These are phyloP conservation scores for Phalangium opilio DNA, from an alignment of 2,888 invertebrate genomes.

Conservation along the genomic window DNA sequence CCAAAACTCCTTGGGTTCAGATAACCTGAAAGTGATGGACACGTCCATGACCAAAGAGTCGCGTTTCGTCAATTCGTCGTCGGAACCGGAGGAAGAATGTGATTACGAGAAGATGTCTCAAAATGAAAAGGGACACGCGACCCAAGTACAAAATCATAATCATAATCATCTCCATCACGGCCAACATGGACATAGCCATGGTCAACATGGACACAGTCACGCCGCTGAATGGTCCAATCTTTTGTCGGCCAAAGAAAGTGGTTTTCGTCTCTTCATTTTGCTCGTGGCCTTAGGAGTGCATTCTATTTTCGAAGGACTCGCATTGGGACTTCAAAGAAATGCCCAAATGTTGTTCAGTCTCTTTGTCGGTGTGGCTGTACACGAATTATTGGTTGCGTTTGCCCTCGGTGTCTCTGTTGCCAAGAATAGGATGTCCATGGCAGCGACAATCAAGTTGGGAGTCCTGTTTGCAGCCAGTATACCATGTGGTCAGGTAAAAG, in stretches of 20 bases:
- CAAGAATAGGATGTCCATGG: constrained; percentile 15
- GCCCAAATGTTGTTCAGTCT: constrained; percentile 20
- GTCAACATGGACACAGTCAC: constrained; percentile 16
- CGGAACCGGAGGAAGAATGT: neutral
- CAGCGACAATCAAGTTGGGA: constrained; percentile 19
- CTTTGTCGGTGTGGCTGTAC: constrained; percentile 24
- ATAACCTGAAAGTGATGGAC: neutral
- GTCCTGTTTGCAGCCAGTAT: constrained; percentile 23
- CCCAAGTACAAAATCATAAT: neutral
- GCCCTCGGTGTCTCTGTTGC: constrained; percentile 26
- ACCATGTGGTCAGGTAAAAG: constrained; percentile 23
- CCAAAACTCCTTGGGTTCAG: neutral
- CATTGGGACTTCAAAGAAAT: constrained; percentile 26
- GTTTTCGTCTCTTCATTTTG: constrained; percentile 24
- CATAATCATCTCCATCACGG: neutral
- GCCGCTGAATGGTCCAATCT: constrained; percentile 13
- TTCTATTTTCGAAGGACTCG: constrained; percentile 28
- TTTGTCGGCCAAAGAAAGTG: constrained; percentile 6
- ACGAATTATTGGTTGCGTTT: constrained; percentile 25
- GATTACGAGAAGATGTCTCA: neutral
- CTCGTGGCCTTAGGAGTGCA: constrained; percentile 25
- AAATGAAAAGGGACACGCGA: neutral
- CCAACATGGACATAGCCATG: constrained; percentile 6
- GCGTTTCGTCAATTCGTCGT: neutral
- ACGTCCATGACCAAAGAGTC: neutral